phyloP scores from a whole-genome alignment of 1,140 invertebrate species.

The Thaumatotibia leucotreta region DNA sequence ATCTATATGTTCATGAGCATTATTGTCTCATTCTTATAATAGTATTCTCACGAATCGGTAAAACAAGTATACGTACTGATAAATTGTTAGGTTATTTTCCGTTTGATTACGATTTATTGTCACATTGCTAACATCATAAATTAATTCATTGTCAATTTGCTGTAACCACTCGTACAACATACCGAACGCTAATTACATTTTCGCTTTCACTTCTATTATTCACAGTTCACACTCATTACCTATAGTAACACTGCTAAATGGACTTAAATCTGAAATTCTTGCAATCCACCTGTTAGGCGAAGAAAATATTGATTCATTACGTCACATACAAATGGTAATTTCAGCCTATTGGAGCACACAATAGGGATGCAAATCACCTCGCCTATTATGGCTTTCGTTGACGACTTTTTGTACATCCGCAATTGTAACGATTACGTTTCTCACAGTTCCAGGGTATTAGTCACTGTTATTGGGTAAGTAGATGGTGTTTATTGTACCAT shows the following conservation, averaged over 20 bases:
- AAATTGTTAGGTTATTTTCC: not conserved
- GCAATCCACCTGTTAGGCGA: not conserved
- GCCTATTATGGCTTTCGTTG: not conserved
- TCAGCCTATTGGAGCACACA: not conserved
- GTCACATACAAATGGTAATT: not conserved
- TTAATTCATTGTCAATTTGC: not conserved
- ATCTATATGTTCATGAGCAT: not conserved
- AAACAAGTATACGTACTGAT: not conserved
- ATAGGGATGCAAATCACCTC: not conserved
- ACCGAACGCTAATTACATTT: not conserved
- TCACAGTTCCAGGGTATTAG: conserved; percentile 2
- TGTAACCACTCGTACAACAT: not conserved
- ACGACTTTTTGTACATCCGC: not conserved
- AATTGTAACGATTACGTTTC: not conserved
- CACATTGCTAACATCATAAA: not conserved
- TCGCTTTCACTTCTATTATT: not conserved
- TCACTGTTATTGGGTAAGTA: conserved; percentile 10
- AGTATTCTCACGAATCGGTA: not conserved
- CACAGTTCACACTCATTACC: not conserved
- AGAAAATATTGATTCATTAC: not conserved
- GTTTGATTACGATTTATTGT: not conserved
- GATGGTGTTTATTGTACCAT: conserved; percentile 28
- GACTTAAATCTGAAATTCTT: not conserved
- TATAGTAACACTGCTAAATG: not conserved
- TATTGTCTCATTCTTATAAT: not conserved